Conservation (phyloP, 2,888 invertebrate genomes). For the Sylvicola cinctus region DNA sequence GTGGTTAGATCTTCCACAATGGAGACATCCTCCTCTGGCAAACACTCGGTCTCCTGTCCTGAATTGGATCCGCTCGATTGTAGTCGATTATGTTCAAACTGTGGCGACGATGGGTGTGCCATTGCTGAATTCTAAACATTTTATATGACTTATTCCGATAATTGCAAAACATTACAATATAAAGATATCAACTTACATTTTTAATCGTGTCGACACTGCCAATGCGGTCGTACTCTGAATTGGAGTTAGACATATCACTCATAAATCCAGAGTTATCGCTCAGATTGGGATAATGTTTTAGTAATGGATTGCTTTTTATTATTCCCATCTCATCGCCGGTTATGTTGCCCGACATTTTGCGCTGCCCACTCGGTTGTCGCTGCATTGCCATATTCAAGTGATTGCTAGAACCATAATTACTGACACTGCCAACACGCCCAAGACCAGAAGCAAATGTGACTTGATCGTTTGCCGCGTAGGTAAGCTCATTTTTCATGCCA, state of each 20-base stretch:
- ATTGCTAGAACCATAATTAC: background rate
- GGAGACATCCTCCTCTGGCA: conserved; percentile 69
- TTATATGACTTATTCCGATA: too few species aligned
- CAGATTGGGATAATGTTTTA: conserved; percentile 37
- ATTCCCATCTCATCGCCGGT: conserved; percentile 40
- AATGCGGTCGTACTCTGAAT: conserved; percentile 32
- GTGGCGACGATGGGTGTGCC: too few species aligned
- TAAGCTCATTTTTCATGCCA: background rate
- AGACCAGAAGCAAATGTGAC: conserved; percentile 23
- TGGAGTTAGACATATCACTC: conserved; percentile 37
- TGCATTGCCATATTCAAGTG: background rate
- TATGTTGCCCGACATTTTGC: conserved; percentile 17
- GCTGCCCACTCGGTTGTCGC: conserved; percentile 21
- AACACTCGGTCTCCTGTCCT: conserved; percentile 34
- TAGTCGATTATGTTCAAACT: conserved; percentile 15
- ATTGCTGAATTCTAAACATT: too few species aligned
- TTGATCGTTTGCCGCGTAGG: conserved; percentile 26
- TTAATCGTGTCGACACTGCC: conserved; percentile 13
- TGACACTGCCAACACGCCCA: conserved; percentile 19
- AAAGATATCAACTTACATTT: conserved; percentile 16
- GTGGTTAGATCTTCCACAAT: conserved; percentile 55
- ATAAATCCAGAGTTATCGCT: conserved; percentile 27
- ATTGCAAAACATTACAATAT: background rate
- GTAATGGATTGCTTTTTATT: conserved; percentile 58
- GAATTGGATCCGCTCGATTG: conserved; percentile 4